Percentiles rank a stretch among this genome's conserved stretches.
phyloP scores from a whole-genome alignment of 1,140 invertebrate genomes.

The Pseudomyrmex gracilis region DNA sequence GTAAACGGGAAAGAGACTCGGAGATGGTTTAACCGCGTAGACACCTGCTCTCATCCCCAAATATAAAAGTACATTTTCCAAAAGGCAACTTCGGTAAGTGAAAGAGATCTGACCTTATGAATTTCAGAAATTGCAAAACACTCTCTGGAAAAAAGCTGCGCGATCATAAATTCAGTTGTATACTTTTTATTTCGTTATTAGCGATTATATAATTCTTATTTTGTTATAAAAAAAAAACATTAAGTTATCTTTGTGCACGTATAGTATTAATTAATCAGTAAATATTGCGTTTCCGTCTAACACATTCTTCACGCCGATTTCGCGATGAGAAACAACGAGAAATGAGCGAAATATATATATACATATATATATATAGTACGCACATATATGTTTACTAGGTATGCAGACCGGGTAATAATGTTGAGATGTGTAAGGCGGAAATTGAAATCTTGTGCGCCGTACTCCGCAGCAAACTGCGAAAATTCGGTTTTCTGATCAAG shows the following conservation, averaged over 20 bases:
- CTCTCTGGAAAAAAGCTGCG: not conserved
- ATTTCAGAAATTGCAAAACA: not conserved
- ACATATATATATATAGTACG: constrained; percentile 21
- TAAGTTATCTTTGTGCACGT: constrained; percentile 11
- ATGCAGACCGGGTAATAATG: constrained; percentile 50
- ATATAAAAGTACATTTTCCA: not conserved
- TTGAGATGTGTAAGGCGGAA: constrained; percentile 47
- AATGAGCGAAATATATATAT: constrained; percentile 34
- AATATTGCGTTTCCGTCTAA: constrained; percentile 9
- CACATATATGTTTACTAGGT: constrained; percentile 23
- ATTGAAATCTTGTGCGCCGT: constrained; percentile 54
- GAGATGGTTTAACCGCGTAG: constrained; percentile 20
- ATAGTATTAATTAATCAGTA: not conserved
- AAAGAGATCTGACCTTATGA: too few species aligned
- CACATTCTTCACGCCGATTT: not conserved
- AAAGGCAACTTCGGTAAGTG: not conserved
- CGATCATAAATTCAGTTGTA: not conserved
- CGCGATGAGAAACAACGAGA: constrained; percentile 37
- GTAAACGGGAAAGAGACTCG: constrained; percentile 3
- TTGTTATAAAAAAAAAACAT: not conserved
- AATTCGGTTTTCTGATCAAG: constrained; percentile 59
- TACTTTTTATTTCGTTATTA: too few species aligned
- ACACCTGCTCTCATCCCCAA: constrained; percentile 32
- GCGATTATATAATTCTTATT: not conserved
- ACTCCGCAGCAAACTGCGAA: constrained; percentile 34